A percentile compares a stretch with the other conserved stretches of the same genome.
These are phyloP conservation scores for Ginglymostoma cirratum DNA, from an alignment of 2,113 vertebrate genomes.

Conservation along the genomic window DNA sequence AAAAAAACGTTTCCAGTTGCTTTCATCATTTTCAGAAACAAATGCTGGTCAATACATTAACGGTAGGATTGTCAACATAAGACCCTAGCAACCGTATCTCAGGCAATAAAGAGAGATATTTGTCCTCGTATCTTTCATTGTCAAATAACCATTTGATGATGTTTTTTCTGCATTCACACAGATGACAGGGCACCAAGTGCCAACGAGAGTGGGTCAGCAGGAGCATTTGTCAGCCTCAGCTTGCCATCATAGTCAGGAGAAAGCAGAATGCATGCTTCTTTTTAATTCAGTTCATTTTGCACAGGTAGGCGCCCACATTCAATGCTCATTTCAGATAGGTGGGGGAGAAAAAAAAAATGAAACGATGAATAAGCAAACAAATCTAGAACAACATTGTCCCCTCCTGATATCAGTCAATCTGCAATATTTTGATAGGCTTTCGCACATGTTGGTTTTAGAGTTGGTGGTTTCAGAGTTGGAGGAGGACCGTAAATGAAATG, in stretches of 20 bases:
- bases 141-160: neutral
- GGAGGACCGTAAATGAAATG: neutral
- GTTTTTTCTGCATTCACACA: neutral
- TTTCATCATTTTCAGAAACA: neutral
- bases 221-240: neutral
- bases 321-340: neutral
- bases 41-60: neutral
- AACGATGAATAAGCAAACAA: neutral
- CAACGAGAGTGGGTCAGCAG: neutral
- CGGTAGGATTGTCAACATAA: neutral
- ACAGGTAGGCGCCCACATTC: neutral
- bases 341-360: neutral
- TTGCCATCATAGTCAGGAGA: neutral
- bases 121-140: neutral
- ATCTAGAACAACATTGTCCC: neutral
- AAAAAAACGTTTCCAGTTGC: no score
- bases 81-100: neutral
- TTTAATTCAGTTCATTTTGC: neutral
- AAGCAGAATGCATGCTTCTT: neutral
- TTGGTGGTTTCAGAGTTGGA: no score
- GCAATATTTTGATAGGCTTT: neutral
- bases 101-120: neutral
- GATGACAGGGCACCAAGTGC: neutral
- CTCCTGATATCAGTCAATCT: neutral
- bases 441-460: neutral